Base-by-base conservation (phyloP, 53 echinoderm and acorn worm genomes). In the Hippasteria phrygiana region DNA sequence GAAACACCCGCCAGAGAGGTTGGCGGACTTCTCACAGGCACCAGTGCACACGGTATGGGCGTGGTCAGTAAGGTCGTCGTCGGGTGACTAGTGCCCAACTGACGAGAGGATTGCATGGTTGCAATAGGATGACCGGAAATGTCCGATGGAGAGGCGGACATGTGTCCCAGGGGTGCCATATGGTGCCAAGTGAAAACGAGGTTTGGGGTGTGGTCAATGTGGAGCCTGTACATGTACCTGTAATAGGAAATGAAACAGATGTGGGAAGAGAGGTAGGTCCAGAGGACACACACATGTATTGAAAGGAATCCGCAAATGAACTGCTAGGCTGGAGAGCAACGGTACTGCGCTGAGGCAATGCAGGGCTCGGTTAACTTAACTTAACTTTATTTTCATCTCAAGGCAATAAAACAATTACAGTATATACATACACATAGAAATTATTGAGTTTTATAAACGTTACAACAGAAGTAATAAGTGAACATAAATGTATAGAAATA, bases 11-110 rank as follows among this genome's bases (percentile, higher is more conserved):
- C 32, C 32, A 66, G 16, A 56, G 63, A 63, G 39, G 20, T 18
- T 38, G 71, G 71, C 71, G 2, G 71, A 39, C 38, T 38, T 71
- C 40, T 71, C 39, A 71, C 71, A 38, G 71, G 71, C 71, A 71
- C 71, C 5, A 39, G 39, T 66, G 71, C 71, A 71, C 40, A 38
- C 39, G 40, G 40, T 20, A 71, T 6, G 40, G 71, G 71, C 71
- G 71, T 71, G 39, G 71, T 71, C 38, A 39, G 71, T 17, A 17
- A 18, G 1, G 40, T 37, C 71, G 38, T 71, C 40, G 71, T 38
- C 20, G 18, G 36, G 9, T 8, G 71, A 11, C 71, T 71, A 20
- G 71, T 37, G 71, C 71, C 71, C 71, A 71, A 14, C 40, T 6
- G 71, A 71, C 11, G 39, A 18, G 71, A 18, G 71, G 71, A 6